These are phyloP conservation scores for Formica exsecta DNA, from an alignment of 1,140 invertebrate genomes.

Conservation along the genomic window DNA sequence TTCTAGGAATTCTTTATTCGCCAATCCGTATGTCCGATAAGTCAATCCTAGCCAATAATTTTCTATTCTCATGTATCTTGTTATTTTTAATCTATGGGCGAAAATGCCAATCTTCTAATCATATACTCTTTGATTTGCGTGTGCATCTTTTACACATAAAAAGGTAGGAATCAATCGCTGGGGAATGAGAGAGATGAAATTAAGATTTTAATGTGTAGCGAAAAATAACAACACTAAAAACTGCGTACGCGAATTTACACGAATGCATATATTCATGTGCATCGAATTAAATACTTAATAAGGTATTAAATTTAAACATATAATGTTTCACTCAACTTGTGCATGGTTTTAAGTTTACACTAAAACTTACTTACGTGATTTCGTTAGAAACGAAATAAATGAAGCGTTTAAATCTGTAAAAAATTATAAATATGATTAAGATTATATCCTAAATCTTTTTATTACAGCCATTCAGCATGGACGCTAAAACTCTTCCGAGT, in stretches of 20 bases:
- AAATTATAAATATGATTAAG: neutral
- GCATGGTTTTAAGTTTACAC: neutral
- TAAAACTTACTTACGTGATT: neutral
- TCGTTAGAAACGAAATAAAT: neutral
- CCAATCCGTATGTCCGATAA: too few relatives aligned
- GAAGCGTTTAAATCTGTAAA: neutral
- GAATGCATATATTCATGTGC: too few relatives aligned
- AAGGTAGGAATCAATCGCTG: neutral
- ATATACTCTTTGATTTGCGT: neutral
- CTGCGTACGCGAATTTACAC: neutral
- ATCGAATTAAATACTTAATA: neutral
- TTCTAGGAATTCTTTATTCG: too few relatives aligned
- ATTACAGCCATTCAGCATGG: conserved; percentile 15
- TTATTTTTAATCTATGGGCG: too few relatives aligned
- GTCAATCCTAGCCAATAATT: too few relatives aligned
- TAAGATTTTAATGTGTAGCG: conserved; percentile 12
- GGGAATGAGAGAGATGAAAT: neutral
- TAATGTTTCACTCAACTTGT: neutral
- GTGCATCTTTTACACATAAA: neutral
- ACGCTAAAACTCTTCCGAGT: conserved; percentile 74
- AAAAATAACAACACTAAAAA: neutral
- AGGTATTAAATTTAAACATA: neutral
- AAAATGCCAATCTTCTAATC: neutral
- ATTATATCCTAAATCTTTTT: neutral
- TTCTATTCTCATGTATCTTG: too few relatives aligned